phyloP scores from a whole-genome alignment of 2,113 vertebrate species.

The Asarcornis scutulata region DNA sequence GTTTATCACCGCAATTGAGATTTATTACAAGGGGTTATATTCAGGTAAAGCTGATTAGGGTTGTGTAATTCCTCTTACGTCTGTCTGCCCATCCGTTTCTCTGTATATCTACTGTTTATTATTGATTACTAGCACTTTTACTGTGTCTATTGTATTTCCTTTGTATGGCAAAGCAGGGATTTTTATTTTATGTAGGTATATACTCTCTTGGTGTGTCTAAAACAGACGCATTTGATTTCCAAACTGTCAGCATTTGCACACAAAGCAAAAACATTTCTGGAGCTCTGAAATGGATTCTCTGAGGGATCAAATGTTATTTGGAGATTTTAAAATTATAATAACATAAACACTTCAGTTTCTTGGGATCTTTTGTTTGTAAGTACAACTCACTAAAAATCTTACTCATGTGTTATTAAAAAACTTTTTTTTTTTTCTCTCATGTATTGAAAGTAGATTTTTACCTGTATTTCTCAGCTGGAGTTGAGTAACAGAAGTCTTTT shows the following conservation, averaged over 20 bases:
- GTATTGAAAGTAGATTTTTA: background rate
- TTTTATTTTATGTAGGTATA: constrained; percentile 3
- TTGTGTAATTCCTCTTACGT: background rate
- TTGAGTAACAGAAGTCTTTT: background rate
- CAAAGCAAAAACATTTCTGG: background rate
- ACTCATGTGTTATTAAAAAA: background rate
- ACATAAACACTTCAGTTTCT: background rate
- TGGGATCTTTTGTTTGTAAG: background rate
- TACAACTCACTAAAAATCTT: background rate
- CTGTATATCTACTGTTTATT: background rate
- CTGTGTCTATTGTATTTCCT: background rate
- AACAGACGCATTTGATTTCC: background rate
- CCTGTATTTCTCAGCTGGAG: background rate
- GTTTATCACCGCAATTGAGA: background rate
- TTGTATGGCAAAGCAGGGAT: background rate
- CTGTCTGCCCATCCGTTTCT: background rate
- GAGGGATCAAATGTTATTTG: background rate
- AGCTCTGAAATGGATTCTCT: background rate
- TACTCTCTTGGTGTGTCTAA: background rate
- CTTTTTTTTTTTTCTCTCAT: background rate
- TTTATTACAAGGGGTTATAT: background rate
- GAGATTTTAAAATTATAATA: background rate
- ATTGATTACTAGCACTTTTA: background rate
- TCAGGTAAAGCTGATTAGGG: constrained; percentile 26
- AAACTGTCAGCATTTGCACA: background rate